Evolutionary conservation across 2,888 invertebrate species (phyloP).

Genomic region (Epinotia bilunana): DNA sequence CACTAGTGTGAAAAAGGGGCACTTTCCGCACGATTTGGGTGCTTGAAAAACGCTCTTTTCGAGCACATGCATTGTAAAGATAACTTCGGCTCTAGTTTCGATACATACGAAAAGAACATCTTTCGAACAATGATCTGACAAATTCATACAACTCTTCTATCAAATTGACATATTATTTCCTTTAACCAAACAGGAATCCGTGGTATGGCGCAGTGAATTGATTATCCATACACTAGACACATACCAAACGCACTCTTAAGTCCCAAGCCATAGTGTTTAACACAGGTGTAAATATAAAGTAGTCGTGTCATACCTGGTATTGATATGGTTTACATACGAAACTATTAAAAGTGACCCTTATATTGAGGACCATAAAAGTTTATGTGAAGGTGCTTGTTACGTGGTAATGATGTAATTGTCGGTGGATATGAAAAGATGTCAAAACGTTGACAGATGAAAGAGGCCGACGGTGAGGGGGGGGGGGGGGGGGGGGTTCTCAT

Average conservation of each 20-base stretch:
- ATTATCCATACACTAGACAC: conserved; percentile 40
- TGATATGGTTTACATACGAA: conserved; percentile 7
- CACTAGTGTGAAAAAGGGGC: no score
- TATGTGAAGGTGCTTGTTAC: neutral
- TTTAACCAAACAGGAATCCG: conserved; percentile 45
- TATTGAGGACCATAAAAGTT: neutral
- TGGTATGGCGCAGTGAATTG: conserved; percentile 50
- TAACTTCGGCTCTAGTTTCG: no score
- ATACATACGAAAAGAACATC: neutral
- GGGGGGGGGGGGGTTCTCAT: conserved; percentile 50
- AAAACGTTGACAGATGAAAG: conserved; percentile 72
- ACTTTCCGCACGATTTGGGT: no score
- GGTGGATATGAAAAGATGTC: conserved; percentile 81
- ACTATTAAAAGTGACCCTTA: neutral
- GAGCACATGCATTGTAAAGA: no score
- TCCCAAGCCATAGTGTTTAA: neutral
- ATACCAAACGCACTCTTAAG: conserved; percentile 40
- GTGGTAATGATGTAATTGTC: conserved; percentile 64
- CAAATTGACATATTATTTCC: conserved; percentile 49
- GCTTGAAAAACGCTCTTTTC: no score
- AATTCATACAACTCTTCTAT: conserved; percentile 39
- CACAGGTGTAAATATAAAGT: conserved; percentile 12
- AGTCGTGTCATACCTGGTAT: conserved; percentile 3
- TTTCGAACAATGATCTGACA: conserved; percentile 41
- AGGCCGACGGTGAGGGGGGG: conserved; percentile 18